phyloP scores from a whole-genome alignment of 1,140 invertebrate species.

The Acarapis woodi region DNA sequence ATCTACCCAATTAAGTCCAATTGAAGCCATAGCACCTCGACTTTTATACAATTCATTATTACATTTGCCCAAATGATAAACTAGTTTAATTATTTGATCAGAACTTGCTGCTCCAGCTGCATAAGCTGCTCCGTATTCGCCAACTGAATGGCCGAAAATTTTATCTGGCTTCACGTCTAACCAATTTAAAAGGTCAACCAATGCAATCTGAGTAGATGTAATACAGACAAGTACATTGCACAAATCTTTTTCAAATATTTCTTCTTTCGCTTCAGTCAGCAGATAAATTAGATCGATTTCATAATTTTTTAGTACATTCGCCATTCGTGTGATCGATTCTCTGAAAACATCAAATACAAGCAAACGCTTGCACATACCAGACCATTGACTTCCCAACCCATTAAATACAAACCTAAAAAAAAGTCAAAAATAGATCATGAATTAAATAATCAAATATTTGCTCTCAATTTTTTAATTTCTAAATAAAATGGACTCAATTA shows the following conservation, averaged over 20 bases:
- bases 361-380: constrained; percentile 58
- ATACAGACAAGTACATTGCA: constrained; percentile 68
- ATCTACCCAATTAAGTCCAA: constrained; percentile 54
- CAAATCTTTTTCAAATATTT: constrained; percentile 27
- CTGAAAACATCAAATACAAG: constrained; percentile 47
- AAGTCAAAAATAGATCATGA: constrained; percentile 41
- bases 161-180: constrained; percentile 23
- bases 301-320: constrained; percentile 37
- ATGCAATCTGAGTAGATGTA: constrained; percentile 27
- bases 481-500: constrained; percentile 41
- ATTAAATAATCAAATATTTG: constrained; percentile 39
- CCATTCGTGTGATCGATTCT: constrained; percentile 37
- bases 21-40: constrained; percentile 35
- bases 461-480: constrained; percentile 39
- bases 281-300: constrained; percentile 50
- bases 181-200: constrained; percentile 20
- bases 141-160: constrained; percentile 28
- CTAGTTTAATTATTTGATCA: constrained; percentile 56
- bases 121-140: constrained; percentile 77
- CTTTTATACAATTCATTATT: constrained; percentile 23
- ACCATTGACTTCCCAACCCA: constrained; percentile 89
- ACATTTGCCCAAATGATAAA: constrained; percentile 60
- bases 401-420: constrained; percentile 71
- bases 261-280: constrained; percentile 34
- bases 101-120: constrained; percentile 70